A percentile compares a stretch with the other conserved stretches of the same genome.
These are phyloP conservation scores for Temnothorax ravouxi DNA, from an alignment of 2,888 invertebrate genomes.

Conservation along the genomic window DNA sequence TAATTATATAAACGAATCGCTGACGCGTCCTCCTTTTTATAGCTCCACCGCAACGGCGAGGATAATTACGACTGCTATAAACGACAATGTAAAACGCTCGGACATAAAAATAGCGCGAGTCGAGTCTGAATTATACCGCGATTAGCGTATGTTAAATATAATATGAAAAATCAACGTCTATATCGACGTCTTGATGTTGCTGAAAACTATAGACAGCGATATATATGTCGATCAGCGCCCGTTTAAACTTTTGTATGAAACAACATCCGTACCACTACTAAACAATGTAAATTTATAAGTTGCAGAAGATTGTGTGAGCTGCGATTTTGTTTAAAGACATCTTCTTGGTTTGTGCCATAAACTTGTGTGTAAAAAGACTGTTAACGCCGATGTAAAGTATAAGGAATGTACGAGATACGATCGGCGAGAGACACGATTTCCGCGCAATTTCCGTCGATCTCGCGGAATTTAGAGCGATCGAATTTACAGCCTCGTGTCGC, in stretches of 20 bases:
- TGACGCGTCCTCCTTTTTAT: conserved; percentile 45
- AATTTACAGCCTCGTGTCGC: conserved; percentile 35
- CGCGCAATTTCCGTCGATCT: conserved; percentile 7
- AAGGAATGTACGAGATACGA: neutral
- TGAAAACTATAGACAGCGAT: neutral
- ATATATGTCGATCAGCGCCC: neutral
- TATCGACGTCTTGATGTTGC: neutral
- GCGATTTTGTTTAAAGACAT: neutral
- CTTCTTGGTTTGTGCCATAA: neutral
- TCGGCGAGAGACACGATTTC: neutral
- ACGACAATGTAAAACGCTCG: neutral
- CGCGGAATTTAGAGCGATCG: conserved; percentile 3
- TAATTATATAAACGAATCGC: conserved; percentile 54
- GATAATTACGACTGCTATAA: conserved; percentile 40
- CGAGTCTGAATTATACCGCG: neutral
- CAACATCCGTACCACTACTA: neutral
- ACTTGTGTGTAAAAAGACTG: neutral
- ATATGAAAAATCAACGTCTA: neutral
- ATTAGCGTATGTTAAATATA: neutral
- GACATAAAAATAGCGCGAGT: conserved; percentile 17
- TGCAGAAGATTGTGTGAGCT: neutral
- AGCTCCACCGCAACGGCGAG: neutral
- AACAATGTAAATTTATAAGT: conserved; percentile 1
- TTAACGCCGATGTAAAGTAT: neutral
- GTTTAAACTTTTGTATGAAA: neutral